Percentiles rank a stretch among this genome's conserved stretches.
These are phyloP conservation scores for Carcina quercana DNA, from an alignment of 2,888 invertebrate genomes.

Conservation along the genomic window DNA sequence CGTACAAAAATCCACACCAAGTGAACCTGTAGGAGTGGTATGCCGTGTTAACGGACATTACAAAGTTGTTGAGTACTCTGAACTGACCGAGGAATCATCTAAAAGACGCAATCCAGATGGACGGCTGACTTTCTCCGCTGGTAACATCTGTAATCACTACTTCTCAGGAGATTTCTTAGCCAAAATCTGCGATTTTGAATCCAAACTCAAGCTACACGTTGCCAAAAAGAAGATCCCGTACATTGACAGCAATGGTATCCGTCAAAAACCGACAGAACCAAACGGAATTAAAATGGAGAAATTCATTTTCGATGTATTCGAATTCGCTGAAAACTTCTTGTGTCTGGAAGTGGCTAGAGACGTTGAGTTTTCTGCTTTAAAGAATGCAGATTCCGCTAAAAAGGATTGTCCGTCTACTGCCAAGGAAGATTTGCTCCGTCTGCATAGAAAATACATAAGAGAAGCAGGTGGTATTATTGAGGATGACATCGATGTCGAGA, in stretches of 20 bases:
- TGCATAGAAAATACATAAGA: conserved; percentile 87
- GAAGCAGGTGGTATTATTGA: conserved; percentile 86
- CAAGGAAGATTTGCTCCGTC: conserved; percentile 80
- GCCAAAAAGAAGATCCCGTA: conserved; percentile 98
- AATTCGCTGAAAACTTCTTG: conserved; percentile 91
- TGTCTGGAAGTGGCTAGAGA: conserved; percentile 94
- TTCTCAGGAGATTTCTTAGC: conserved; percentile 91
- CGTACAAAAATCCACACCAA: conserved; percentile 92
- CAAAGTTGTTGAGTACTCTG: conserved; percentile 98
- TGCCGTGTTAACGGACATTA: conserved; percentile 93
- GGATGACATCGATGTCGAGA: conserved; percentile 84
- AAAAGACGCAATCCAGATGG: conserved; percentile 86
- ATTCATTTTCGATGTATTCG: conserved; percentile 99
- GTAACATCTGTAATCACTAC: conserved; percentile 99
- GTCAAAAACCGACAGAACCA: conserved; percentile 83
- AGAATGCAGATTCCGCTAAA: conserved; percentile 91
- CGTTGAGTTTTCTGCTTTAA: conserved; percentile 97
- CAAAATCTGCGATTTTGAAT: conserved; percentile 82
- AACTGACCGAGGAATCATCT: conserved; percentile 91
- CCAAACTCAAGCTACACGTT: conserved; percentile 89
- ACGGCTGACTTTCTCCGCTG: conserved; percentile 91
- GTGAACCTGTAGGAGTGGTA: conserved; percentile 96
- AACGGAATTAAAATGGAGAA: conserved; percentile 99
- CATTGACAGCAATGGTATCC: conserved; percentile 81
- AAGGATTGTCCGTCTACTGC: conserved; percentile 95